phyloP scores from a whole-genome alignment of 2,797 vertebrate genomes.

The Gobionotothen gibberifrons region DNA sequence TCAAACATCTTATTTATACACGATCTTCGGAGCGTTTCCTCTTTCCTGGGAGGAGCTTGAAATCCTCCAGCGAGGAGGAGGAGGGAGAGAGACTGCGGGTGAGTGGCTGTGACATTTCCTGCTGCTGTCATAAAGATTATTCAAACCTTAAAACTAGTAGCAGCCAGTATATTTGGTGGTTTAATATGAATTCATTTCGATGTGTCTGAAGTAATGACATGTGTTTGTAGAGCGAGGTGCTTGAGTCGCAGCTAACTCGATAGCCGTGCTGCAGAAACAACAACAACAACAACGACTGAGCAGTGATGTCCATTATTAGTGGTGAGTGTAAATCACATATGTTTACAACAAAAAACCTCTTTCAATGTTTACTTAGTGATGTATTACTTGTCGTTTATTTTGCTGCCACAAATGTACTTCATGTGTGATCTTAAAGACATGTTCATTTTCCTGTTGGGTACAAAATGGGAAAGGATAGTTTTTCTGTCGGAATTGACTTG shows the following conservation, averaged over 20 bases:
- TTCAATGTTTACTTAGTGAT: not conserved
- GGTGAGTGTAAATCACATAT: conserved; percentile 24
- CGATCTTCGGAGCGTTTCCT: conserved; percentile 40
- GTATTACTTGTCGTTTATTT: not conserved
- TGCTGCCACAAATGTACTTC: not conserved
- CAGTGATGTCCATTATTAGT: not conserved
- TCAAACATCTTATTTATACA: fast-evolving
- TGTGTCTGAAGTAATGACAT: conserved; percentile 1
- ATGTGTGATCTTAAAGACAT: not conserved
- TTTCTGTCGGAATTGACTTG: not conserved
- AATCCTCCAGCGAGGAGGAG: not conserved
- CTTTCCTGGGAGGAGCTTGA: conserved; percentile 46
- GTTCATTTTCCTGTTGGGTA: not conserved
- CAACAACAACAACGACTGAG: conserved; percentile 8
- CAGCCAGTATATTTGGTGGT: not conserved
- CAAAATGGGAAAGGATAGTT: not conserved
- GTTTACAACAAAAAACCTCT: not conserved
- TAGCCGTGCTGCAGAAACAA: conserved; percentile 26
- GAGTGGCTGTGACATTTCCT: conserved; percentile 47
- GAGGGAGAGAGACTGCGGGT: not conserved
- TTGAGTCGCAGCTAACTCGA: conserved; percentile 28
- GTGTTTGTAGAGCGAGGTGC: not conserved
- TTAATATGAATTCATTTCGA: not conserved
- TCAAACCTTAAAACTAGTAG: not conserved
- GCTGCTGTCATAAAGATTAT: not conserved